Evolutionary conservation across 2,888 invertebrate species (phyloP), one percentile per base, ranked within the genome.

Genomic region (Byasa hedistus): DNA sequence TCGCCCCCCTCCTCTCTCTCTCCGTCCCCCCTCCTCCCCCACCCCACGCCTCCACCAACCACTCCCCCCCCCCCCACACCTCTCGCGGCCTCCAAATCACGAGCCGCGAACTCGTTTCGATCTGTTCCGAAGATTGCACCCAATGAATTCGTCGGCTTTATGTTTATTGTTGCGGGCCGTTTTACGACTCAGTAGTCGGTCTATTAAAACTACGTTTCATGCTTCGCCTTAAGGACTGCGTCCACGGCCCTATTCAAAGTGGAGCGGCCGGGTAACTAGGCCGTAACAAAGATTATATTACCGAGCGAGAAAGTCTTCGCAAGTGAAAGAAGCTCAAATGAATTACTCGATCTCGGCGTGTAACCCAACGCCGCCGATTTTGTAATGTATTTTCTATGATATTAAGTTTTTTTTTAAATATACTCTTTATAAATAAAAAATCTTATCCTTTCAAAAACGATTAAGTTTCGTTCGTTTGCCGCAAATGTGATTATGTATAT

Each of bases 61-160:
- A n/a, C 70, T 17, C 32, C 59, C 24, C 44, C 17, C 22, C 69
- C 66, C 76, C 68, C 72, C 72, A 70, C 73, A 69, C 68, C 68
- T 64, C 69, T 69, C 69, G 60, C 61, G 72, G 68, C 67, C 69
- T 58, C 56, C 65, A 64, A 68, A 61, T 71, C 39, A 68, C 69
- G 76, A 32, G 73, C 75, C 77, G 81, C 76, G 77, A 82, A 82
- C 77, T 82, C 71, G 79, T 75, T 79, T 75, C 73, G 74, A 78
- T 75, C 72, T 69, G 70, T 66, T 69, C 61, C 66, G 72, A 70
- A 72, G 71, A 70, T 70, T 69, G 72, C 71, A 70, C 66, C 68
- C 70, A 67, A 70, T 71, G 68, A 69, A 69, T 69, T 64, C 69
- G 71, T 68, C 69, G 67, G 64, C 60, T 69, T 64, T 65, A 63